Evolutionary conservation across 1,140 invertebrate genomes (phyloP), one percentile per base, ranked within the genome.

Genomic region (Caenorhabditis remanei): DNA sequence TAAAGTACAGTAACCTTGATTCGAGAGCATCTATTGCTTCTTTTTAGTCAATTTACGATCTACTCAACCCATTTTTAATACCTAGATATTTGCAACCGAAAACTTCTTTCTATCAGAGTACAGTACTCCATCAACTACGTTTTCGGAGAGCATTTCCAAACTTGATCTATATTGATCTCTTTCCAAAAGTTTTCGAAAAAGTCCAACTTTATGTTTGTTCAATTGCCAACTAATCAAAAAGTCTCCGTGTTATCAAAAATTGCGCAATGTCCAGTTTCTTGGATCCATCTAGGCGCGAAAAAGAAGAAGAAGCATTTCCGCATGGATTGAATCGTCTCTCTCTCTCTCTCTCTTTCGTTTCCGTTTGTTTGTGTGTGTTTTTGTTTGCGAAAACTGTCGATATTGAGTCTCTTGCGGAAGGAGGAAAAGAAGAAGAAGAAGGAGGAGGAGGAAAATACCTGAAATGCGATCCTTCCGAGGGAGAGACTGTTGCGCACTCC

Each of bases 301-400:
- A 32, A 32, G 32, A 32, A 32, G 32, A 32, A 79, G 71, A 79
- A 48, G 71, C 71, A 79, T 79, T 79, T 79, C 71, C 71, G 71
- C 71, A 79, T 79, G 43, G 40, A 48, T 79, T 71, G 14, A 43
- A 19, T 16, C 40, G 11, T 46, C 67, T 75, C 67, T 75, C 67
- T 75, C 65, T 71, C 41, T 71, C 65, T 71, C 67, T 75, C 41
- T 75, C 43, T n/a, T 9, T 75, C 41, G 11, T 79, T 79, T 79
- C 65, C 65, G 65, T 71, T 71, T 21, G 58, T 61, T n/a, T 61
- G 9, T 71, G 65, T 48, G 41, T 71, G 65, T 71, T 71, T 71
- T 71, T 71, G 65, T 71, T 71, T 71, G 65, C 65, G 65, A 71
- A 71, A 71, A 71, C 65, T 71, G 65, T 71, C 65, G 65, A 71